Evolutionary conservation across 1,140 invertebrate species (phyloP), one percentile per base, ranked within the genome.

Genomic region (Macrotrachela quadricornifera): DNA sequence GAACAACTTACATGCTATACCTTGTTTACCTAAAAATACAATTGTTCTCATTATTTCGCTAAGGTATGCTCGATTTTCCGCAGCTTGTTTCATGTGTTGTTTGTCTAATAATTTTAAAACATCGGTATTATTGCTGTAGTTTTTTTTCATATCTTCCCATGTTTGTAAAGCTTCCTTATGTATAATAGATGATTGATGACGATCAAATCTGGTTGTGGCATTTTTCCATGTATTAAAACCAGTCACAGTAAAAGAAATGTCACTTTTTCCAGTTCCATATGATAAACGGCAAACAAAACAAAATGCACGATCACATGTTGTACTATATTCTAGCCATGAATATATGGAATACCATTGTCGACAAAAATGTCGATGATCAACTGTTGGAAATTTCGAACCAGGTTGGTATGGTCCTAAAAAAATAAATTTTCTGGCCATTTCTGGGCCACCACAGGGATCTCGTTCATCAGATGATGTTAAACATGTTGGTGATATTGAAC

Each of bases 201-300:
- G 15, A 42, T 18, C 30, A 43, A 50, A 50, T 21, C 38, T 43
- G 13, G 16, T 18, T 21, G 43, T 42, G 15, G 17, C 40, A 13
- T 50, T 50, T 43, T 50, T 50, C 49, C 18, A 50, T 21, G 42
- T 50, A 30, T 40, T 42, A 50, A 50, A 50, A n/a, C 49, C 49
- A 49, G n/a, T 30, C n/a, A n/a, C n/a, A 30, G 45, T 46, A 46
- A 46, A 46, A 30, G 45, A 17, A 30, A 30, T 46, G 16, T 46
- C 36, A 30, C 17, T 46, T 30, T 30, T 46, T 46, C 17, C 18
- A 30, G 45, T 46, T 30, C 17, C 17, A 46, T 46, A 46, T n/a
- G n/a, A n/a, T 46, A 46, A 21, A 30, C 45, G 18, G 36, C 45
- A 46, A 30, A 30, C 18, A 30, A 46, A 30, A 46, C 45, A 46